A percentile compares a stretch with the other conserved stretches of the same genome.
phyloP scores from a whole-genome alignment of 2,113 vertebrate species.

The Chascanopsetta lugubris region DNA sequence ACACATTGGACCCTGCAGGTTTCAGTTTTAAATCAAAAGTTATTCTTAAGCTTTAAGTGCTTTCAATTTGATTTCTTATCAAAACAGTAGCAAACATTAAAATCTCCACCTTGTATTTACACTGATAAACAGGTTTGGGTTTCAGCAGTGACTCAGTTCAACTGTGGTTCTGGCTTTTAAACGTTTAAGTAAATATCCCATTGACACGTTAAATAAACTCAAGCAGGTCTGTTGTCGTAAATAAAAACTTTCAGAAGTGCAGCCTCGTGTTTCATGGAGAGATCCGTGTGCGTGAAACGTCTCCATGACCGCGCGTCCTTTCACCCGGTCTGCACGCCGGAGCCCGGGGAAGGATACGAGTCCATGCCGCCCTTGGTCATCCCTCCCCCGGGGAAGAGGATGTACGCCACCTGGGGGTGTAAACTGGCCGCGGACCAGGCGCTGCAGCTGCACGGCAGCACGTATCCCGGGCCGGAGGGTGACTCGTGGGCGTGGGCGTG shows the following conservation, averaged over 20 bases:
- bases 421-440: constrained; percentile 91
- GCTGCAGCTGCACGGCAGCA: constrained; percentile 93
- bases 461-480: constrained; percentile 89
- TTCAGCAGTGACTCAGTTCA: no score
- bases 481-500: constrained; percentile 90
- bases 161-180: no score
- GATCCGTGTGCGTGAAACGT: constrained; percentile 6
- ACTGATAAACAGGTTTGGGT: neutral
- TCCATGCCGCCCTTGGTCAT: constrained; percentile 90
- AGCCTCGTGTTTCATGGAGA: neutral
- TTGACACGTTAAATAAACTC: neutral
- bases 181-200: neutral
- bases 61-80: neutral
- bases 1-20: neutral
- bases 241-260: no score
- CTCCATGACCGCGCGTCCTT: neutral
- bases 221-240: neutral
- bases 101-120: neutral
- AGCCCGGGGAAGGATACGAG: constrained; percentile 84
- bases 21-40: neutral
- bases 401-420: constrained; percentile 95
- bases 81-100: constrained; percentile 9
- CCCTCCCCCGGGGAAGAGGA: constrained; percentile 90
- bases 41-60: neutral
- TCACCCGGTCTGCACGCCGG: constrained; percentile 12